phyloP scores from a whole-genome alignment of 1,140 invertebrate species.

The Harlomillsia oculata region DNA sequence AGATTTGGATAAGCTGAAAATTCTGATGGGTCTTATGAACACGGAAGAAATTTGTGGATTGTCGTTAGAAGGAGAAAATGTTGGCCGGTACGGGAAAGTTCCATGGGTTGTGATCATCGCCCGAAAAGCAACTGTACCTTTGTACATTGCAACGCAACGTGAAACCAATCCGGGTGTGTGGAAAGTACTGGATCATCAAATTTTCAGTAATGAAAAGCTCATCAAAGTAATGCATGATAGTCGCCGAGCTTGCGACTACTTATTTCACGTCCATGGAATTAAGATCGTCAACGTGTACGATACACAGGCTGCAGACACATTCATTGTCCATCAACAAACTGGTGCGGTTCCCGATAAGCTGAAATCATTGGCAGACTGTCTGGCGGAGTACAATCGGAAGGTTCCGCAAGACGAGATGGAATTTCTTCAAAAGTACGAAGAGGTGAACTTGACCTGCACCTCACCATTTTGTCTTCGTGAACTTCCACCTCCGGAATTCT shows the following conservation, averaged over 20 bases:
- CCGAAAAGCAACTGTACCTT: constrained; percentile 11
- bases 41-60: not conserved
- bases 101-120: constrained; percentile 7
- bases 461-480: not conserved
- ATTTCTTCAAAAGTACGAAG: not conserved
- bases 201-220: constrained; percentile 12
- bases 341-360: not conserved
- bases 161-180: constrained; percentile 6
- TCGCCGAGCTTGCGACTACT: constrained; percentile 9
- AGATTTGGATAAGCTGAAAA: not conserved
- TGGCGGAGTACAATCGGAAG: not conserved
- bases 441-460: constrained; percentile 7
- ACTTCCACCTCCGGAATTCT: constrained; percentile 8
- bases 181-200: not conserved
- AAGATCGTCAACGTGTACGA: constrained; percentile 16
- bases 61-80: constrained; percentile 20
- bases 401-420: no score
- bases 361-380: constrained; percentile 6
- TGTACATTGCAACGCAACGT: not conserved
- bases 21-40: no score
- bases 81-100: constrained; percentile 12
- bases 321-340: not conserved
- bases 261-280: constrained; percentile 7
- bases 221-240: constrained; percentile 20
- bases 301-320: constrained; percentile 14